These are phyloP conservation scores for Pelvicachromis taeniatus DNA, from an alignment of 2,113 vertebrate species.

Conservation along the genomic window DNA sequence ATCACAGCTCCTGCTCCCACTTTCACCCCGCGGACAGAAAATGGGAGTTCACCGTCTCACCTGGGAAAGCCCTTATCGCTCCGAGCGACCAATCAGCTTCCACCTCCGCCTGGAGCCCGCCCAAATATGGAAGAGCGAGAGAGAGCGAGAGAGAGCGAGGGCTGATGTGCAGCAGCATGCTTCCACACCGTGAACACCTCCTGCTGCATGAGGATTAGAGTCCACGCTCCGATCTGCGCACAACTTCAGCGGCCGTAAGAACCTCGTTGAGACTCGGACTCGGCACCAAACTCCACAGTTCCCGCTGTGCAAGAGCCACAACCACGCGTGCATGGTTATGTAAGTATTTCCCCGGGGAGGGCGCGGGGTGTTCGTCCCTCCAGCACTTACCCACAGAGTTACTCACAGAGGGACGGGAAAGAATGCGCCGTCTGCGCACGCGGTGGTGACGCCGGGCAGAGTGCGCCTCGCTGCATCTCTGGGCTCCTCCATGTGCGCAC, in stretches of 20 bases:
- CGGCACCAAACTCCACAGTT: background rate
- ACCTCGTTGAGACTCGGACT: background rate
- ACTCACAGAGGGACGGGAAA: background rate
- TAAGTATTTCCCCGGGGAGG: conserved; percentile 27
- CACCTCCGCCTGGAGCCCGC: background rate
- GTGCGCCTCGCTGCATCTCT: background rate
- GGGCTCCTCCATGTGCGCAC: conserved; percentile 5
- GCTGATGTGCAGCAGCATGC: conserved; percentile 18
- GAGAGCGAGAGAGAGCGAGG: background rate
- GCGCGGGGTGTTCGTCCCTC: background rate
- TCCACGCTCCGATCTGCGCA: background rate
- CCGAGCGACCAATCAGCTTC: background rate
- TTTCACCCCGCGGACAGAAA: background rate
- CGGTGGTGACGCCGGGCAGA: too few relatives aligned
- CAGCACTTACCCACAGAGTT: background rate
- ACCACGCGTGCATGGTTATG: conserved; percentile 46
- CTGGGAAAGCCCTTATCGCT: background rate
- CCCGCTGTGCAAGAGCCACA: conserved; percentile 9
- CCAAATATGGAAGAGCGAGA: background rate
- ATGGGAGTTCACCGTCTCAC: conserved; percentile 14
- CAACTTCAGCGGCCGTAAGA: background rate
- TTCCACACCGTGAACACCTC: background rate
- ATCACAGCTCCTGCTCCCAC: background rate
- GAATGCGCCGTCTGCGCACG: background rate
- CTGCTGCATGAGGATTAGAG: background rate